phyloP scores from a whole-genome alignment of 2,797 vertebrate species.

The Tenualosa ilisha region DNA sequence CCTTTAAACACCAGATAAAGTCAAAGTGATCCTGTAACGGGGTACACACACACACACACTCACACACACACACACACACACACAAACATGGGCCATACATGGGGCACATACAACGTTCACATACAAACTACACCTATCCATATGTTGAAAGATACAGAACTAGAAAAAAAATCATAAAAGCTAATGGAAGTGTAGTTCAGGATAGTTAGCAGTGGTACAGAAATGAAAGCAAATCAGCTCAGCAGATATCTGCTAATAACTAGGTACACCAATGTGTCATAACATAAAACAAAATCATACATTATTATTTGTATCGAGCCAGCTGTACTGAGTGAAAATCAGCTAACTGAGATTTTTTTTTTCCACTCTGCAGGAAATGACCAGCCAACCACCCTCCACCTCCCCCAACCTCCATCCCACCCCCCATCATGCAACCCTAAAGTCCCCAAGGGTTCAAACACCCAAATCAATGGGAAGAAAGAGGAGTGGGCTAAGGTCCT shows the following conservation, averaged over 20 bases:
- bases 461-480: slow-evolving; percentile 82
- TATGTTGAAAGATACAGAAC: background rate
- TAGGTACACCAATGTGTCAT: background rate
- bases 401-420: slow-evolving; percentile 55
- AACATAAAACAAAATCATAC: background rate
- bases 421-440: slow-evolving; percentile 33
- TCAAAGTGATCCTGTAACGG: background rate
- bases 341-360: slow-evolving; percentile 45
- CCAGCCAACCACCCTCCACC: slow-evolving; percentile 55
- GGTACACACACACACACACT: background rate
- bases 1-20: slow-evolving; percentile 8
- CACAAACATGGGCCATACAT: background rate
- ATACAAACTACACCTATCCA: background rate
- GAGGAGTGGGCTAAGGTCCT: slow-evolving; percentile 72
- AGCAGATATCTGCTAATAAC: background rate
- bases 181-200: background rate
- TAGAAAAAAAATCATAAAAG: background rate
- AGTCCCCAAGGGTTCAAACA: slow-evolving; percentile 74
- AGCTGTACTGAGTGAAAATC: slow-evolving; percentile 31
- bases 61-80: background rate
- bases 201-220: background rate
- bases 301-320: background rate
- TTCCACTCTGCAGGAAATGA: slow-evolving; percentile 67
- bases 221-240: background rate
- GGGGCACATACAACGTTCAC: background rate